These are phyloP conservation scores for Hyphantria cunea DNA, from an alignment of 1,140 invertebrate genomes.

Conservation along the genomic window DNA sequence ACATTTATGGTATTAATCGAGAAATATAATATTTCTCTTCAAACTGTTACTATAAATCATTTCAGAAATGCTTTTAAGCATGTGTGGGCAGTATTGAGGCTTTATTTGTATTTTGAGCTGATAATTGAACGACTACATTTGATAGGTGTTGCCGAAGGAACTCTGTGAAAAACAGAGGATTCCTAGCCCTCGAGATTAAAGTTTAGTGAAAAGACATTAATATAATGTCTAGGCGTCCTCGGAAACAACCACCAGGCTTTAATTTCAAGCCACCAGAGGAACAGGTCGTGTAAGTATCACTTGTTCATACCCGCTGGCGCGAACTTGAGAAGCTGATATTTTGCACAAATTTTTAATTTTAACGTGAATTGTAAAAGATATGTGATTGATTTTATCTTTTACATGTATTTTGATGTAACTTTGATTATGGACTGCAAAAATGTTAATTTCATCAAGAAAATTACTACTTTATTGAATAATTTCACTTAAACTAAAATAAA, in stretches of 20 bases:
- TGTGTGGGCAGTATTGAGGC: slow-evolving; percentile 6
- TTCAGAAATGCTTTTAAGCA: slow-evolving; percentile 5
- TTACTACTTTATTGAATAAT: too few relatives aligned
- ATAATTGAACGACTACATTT: slow-evolving; percentile 1
- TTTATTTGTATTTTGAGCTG: background rate
- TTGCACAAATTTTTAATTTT: background rate
- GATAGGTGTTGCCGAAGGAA: slow-evolving; percentile 8
- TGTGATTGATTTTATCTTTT: too few relatives aligned
- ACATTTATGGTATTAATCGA: slow-evolving; percentile 26
- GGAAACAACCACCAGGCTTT: slow-evolving; percentile 61
- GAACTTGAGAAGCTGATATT: background rate
- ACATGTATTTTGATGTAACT: too few relatives aligned
- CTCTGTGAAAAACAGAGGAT: slow-evolving; percentile 6
- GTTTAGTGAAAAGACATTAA: slow-evolving; percentile 6
- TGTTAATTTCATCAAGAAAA: too few relatives aligned
- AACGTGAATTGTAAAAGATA: too few relatives aligned
- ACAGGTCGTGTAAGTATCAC: slow-evolving; percentile 64
- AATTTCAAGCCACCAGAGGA: slow-evolving; percentile 55
- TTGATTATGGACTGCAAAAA: too few relatives aligned
- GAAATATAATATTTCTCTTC: slow-evolving; percentile 7
- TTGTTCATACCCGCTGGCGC: too few relatives aligned
- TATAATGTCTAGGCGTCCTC: slow-evolving; percentile 51
- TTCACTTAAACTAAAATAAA: background rate
- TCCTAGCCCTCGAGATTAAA: background rate
- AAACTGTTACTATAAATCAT: background rate